These are phyloP conservation scores for Saccostrea cuccullata DNA, from an alignment of 1,140 invertebrate genomes.

Conservation along the genomic window DNA sequence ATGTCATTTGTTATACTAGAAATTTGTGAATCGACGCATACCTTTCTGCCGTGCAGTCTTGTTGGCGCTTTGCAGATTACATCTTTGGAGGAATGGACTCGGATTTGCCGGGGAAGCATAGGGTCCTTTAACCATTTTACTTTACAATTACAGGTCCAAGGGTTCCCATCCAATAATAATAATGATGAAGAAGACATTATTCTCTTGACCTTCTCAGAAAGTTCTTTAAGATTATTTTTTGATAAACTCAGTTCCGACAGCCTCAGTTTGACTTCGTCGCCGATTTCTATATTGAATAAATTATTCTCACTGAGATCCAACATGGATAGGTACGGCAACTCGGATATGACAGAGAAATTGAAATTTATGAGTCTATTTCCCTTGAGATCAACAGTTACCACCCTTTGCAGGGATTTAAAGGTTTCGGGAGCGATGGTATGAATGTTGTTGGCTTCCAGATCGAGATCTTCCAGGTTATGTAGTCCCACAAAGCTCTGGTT, in stretches of 20 bases:
- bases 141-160: slow-evolving; percentile 45
- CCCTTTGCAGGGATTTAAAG: slow-evolving; percentile 28
- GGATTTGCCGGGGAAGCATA: slow-evolving; percentile 39
- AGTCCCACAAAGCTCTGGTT: slow-evolving; percentile 26
- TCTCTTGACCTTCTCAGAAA: slow-evolving; percentile 32
- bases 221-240: slow-evolving; percentile 44
- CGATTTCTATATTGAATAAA: slow-evolving; percentile 41
- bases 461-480: slow-evolving; percentile 38
- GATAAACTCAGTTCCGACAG: slow-evolving; percentile 40
- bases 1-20: not conserved
- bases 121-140: slow-evolving; percentile 44
- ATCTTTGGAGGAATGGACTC: slow-evolving; percentile 33
- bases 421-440: slow-evolving; percentile 30
- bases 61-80: slow-evolving; percentile 44
- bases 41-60: slow-evolving; percentile 41
- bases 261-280: not conserved
- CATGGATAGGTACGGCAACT: slow-evolving; percentile 20
- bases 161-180: slow-evolving; percentile 39
- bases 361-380: slow-evolving; percentile 42
- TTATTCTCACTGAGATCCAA: slow-evolving; percentile 46
- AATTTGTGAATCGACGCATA: slow-evolving; percentile 19
- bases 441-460: slow-evolving; percentile 37
- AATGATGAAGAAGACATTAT: slow-evolving; percentile 38
- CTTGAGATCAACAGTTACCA: slow-evolving; percentile 35
- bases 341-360: slow-evolving; percentile 39